Evolutionary conservation across 1,140 invertebrate genomes (phyloP).

Genomic region (Pseudoatta argentina): DNA sequence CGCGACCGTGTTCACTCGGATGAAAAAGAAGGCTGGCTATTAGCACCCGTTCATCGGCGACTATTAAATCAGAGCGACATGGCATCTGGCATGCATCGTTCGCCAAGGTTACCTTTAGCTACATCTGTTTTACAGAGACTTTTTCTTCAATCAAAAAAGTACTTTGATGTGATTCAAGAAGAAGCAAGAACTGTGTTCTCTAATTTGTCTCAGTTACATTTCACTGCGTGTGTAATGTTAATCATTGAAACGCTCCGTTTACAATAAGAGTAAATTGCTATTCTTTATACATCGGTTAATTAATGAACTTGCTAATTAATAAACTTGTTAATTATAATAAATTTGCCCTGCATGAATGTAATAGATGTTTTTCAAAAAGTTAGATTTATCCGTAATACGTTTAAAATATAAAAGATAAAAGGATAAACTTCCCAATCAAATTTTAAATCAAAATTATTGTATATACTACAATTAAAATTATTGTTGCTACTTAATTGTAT

Average conservation of each 20-base stretch:
- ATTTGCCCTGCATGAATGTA: background rate
- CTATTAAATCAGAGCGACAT: conserved; percentile 70
- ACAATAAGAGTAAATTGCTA: background rate
- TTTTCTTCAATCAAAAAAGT: background rate
- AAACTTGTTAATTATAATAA: background rate
- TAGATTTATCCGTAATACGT: background rate
- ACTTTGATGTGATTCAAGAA: background rate
- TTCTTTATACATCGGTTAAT: background rate
- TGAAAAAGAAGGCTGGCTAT: conserved; percentile 74
- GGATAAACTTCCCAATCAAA: background rate
- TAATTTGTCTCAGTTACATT: background rate
- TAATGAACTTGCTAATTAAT: background rate
- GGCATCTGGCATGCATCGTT: conserved; percentile 51
- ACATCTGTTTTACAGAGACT: background rate
- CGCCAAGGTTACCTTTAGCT: background rate
- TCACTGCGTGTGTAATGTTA: background rate
- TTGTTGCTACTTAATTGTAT: background rate
- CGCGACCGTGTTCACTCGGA: conserved; percentile 42
- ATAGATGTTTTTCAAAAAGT: background rate
- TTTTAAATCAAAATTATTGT: background rate
- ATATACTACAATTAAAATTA: background rate
- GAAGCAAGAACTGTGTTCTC: background rate
- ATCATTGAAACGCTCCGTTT: background rate
- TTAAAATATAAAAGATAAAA: background rate
- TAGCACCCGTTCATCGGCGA: conserved; percentile 71